Evolutionary conservation across 2,888 invertebrate genomes (phyloP).

Genomic region (Apotomis betuletana): DNA sequence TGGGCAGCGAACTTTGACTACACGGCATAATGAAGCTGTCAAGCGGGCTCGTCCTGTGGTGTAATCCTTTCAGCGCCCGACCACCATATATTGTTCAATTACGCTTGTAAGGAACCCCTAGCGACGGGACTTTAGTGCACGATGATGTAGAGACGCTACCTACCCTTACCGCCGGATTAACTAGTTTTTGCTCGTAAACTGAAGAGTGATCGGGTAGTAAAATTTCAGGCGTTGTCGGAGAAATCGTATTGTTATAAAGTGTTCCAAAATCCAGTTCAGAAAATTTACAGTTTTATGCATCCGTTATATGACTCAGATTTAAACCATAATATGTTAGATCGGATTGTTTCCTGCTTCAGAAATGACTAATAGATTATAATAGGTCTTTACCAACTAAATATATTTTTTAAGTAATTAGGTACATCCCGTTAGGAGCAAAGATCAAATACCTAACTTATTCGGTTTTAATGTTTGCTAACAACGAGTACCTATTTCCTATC

Average conservation of each 20-base stretch:
- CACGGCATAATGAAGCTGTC: slow-evolving; percentile 38
- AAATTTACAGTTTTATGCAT: not conserved
- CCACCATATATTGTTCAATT: slow-evolving; percentile 41
- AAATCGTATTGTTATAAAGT: no score
- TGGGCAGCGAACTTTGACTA: slow-evolving; percentile 42
- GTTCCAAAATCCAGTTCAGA: not conserved
- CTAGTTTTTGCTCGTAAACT: slow-evolving; percentile 16
- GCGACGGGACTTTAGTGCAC: slow-evolving; percentile 31
- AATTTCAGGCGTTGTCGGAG: not conserved
- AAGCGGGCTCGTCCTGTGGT: slow-evolving; percentile 38
- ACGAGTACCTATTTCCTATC: slow-evolving; percentile 30
- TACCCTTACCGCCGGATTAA: slow-evolving; percentile 20
- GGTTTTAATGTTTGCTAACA: slow-evolving; percentile 35
- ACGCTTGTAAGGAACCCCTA: slow-evolving; percentile 36
- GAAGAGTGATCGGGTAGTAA: not conserved
- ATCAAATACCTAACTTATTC: slow-evolving; percentile 13
- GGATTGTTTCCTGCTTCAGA: not conserved
- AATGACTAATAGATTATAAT: slow-evolving; percentile 2
- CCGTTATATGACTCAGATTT: slow-evolving; percentile 16
- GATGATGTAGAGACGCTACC: slow-evolving; percentile 28
- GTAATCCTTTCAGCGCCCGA: slow-evolving; percentile 39
- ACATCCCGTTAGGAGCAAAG: slow-evolving; percentile 31
- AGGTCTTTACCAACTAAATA: not conserved
- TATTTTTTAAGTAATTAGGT: not conserved
- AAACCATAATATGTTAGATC: not conserved